phyloP scores from a whole-genome alignment of 2,888 invertebrate species.

The Arge pagana region DNA sequence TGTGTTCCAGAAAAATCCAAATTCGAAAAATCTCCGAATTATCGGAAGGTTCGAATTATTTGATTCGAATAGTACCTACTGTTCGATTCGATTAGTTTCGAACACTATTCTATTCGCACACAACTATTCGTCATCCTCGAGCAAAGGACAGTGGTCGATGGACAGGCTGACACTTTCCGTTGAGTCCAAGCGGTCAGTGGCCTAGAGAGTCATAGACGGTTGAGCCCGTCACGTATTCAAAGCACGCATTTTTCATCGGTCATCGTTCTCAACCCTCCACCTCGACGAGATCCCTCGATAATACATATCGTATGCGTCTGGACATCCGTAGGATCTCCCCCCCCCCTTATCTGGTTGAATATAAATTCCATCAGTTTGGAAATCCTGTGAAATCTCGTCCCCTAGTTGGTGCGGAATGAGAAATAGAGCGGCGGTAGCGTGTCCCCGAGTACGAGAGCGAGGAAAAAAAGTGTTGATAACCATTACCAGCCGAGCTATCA shows the following conservation, averaged over 20 bases:
- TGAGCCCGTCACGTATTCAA: slow-evolving; percentile 54
- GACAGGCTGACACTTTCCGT: neutral
- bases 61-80: too few species aligned
- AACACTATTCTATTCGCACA: too few species aligned
- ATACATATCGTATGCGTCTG: slow-evolving; percentile 1
- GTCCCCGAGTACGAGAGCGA: too few species aligned
- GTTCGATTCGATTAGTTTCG: too few species aligned
- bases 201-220: slow-evolving; percentile 48
- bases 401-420: too few species aligned
- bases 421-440: too few species aligned
- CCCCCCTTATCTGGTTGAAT: slow-evolving; percentile 18
- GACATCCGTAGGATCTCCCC: slow-evolving; percentile 24
- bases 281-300: slow-evolving; percentile 17
- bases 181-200: slow-evolving; percentile 44
- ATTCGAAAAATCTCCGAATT: too few species aligned
- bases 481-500: too few species aligned
- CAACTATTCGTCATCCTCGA: slow-evolving; percentile 1
- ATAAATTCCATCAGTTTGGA: too few species aligned
- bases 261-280: slow-evolving; percentile 52
- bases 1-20: neutral
- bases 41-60: too few species aligned
- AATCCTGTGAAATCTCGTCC: too few species aligned
- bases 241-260: slow-evolving; percentile 53
- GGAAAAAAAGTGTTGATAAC: too few species aligned
- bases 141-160: slow-evolving; percentile 7